Conservation (phyloP, 2,113 vertebrate species). For the Sander lucioperca region DNA sequence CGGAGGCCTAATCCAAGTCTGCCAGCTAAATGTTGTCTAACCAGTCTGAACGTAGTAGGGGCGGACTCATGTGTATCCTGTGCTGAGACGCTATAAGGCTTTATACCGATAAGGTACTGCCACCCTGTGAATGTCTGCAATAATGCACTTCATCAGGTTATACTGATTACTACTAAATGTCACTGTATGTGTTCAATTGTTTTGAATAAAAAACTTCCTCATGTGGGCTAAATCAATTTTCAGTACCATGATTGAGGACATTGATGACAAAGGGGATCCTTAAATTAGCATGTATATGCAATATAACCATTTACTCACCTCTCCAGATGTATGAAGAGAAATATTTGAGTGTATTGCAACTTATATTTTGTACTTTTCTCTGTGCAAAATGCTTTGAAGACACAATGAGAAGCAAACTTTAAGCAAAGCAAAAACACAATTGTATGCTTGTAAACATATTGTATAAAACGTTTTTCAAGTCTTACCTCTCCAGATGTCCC, state of each 20-base stretch:
- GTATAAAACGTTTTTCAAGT: no score
- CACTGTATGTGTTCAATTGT: neutral
- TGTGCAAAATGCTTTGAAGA: no score
- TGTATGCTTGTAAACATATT: no score
- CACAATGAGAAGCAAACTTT: no score
- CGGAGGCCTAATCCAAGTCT: neutral
- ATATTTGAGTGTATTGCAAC: no score
- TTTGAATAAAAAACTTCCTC: neutral
- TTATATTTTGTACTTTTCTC: no score
- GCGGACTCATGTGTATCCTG: neutral
- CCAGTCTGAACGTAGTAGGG: neutral
- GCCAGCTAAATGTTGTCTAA: neutral
- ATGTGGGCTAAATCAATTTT: neutral
- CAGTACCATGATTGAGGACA: neutral
- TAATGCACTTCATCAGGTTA: neutral
- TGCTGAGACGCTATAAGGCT: neutral
- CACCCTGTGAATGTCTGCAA: constrained; percentile 44
- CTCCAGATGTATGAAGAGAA: no score
- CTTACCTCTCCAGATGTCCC: constrained; percentile 8
- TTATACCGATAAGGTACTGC: constrained; percentile 49
- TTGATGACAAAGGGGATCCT: accelerated
- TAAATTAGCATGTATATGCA: accelerated
- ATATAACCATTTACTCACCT: constrained; percentile 43
- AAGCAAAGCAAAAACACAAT: no score
- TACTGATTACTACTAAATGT: neutral